These are phyloP conservation scores for Drosophila villosipedis DNA, from an alignment of 2,888 invertebrate species.

Conservation along the genomic window DNA sequence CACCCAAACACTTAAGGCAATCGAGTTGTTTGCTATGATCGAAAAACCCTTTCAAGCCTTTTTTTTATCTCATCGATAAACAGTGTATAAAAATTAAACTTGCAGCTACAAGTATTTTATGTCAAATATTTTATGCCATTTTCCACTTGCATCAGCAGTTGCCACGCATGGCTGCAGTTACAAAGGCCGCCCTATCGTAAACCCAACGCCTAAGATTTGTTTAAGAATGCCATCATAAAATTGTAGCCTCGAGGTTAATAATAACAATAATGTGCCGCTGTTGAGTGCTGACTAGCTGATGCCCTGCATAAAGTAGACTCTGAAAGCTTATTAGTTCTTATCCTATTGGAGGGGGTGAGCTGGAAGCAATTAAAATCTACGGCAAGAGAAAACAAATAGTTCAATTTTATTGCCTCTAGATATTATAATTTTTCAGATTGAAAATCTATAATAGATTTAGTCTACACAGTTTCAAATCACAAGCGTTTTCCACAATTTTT, in stretches of 20 bases:
- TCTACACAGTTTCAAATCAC: neutral
- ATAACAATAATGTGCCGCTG: conserved; percentile 24
- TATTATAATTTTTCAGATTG: neutral
- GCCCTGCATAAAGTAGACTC: neutral
- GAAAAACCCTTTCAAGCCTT: conserved; percentile 37
- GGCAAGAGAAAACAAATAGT: neutral
- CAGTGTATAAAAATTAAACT: conserved; percentile 22
- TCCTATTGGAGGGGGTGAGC: fast-evolving
- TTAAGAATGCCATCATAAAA: conserved; percentile 67
- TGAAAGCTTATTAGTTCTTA: neutral
- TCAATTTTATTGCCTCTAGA: neutral
- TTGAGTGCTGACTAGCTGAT: conserved; percentile 5
- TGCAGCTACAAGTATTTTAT: conserved; percentile 50
- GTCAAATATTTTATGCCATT: conserved; percentile 44
- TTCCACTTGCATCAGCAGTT: conserved; percentile 70
- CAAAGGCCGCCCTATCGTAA: conserved; percentile 45
- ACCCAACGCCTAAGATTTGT: conserved; percentile 58
- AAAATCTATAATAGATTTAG: neutral
- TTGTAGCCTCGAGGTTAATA: conserved; percentile 35
- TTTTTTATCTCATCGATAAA: conserved; percentile 62
- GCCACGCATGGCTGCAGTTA: conserved; percentile 29
- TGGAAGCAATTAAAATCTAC: neutral
- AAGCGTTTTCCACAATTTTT: neutral
- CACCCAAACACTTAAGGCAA: conserved; percentile 11
- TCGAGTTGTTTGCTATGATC: conserved; percentile 21